Evolutionary conservation across 2,888 invertebrate species (phyloP).

Genomic region (Lasioglossum leucozonium): DNA sequence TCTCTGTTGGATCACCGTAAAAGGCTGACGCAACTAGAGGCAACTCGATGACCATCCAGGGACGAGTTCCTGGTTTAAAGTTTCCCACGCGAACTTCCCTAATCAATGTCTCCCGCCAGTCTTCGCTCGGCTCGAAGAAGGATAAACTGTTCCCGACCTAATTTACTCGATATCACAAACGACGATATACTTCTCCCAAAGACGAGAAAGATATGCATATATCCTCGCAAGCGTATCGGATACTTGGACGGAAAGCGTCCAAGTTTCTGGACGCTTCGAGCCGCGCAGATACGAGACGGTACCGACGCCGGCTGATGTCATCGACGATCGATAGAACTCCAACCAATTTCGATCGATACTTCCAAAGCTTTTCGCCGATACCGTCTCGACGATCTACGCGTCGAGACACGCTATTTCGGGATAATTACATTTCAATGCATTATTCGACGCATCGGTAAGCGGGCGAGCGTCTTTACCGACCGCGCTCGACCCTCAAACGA

Average conservation of each 20-base stretch:
- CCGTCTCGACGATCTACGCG: background rate
- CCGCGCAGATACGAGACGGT: background rate
- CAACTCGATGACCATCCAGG: background rate
- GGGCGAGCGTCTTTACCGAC: background rate
- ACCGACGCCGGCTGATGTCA: background rate
- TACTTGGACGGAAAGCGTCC: background rate
- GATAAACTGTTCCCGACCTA: background rate
- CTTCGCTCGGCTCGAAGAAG: background rate
- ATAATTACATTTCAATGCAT: background rate
- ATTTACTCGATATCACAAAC: background rate
- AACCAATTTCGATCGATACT: background rate
- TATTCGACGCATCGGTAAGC: background rate
- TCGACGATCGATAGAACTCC: background rate
- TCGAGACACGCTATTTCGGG: background rate
- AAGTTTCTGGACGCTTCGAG: background rate
- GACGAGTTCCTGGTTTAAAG: slow-evolving; percentile 5
- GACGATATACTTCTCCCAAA: background rate
- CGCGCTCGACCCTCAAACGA: background rate
- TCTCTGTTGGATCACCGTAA: background rate
- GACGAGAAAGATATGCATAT: background rate
- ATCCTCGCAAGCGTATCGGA: background rate
- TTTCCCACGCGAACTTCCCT: slow-evolving; percentile 22
- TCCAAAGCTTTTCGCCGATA: background rate
- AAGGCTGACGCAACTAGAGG: slow-evolving; percentile 12
- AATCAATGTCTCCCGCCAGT: slow-evolving; percentile 13